These are phyloP conservation scores for Hexactinellida sp. DNA, from an alignment of 37 sponge, comb jelly and placozoan species.

Conservation along the genomic window DNA sequence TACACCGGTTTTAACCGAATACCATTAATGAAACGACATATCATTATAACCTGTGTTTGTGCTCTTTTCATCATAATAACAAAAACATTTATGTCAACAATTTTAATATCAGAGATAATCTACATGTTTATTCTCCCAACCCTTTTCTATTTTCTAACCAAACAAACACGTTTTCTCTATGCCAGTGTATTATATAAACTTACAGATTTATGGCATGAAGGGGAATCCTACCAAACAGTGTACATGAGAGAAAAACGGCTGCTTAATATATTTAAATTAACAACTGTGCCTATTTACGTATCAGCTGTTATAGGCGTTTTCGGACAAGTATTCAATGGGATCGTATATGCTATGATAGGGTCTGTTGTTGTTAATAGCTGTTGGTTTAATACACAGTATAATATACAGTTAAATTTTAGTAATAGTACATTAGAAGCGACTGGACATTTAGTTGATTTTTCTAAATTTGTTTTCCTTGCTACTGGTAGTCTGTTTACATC, in stretches of 20 bases:
- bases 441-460: neutral
- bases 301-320: neutral
- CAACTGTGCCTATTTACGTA: neutral
- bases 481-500: neutral
- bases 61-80: neutral
- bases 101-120: neutral
- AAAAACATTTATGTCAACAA: neutral
- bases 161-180: neutral
- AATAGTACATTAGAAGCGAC: neutral
- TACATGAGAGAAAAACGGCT: neutral
- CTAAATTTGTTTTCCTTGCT: neutral
- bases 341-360: neutral
- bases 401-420: neutral
- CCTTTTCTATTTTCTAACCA: neutral
- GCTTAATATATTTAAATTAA: neutral
- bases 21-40: neutral
- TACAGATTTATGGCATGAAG: neutral
- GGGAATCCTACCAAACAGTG: neutral
- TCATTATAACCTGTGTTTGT: neutral
- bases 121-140: neutral
- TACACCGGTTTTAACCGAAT: neutral
- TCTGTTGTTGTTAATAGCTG: neutral
- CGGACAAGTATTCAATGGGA: neutral
- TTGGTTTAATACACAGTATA: neutral
- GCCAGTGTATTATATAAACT: neutral